Conservation (phyloP, 2,113 vertebrate genomes). For the Orthonyx spaldingii region DNA sequence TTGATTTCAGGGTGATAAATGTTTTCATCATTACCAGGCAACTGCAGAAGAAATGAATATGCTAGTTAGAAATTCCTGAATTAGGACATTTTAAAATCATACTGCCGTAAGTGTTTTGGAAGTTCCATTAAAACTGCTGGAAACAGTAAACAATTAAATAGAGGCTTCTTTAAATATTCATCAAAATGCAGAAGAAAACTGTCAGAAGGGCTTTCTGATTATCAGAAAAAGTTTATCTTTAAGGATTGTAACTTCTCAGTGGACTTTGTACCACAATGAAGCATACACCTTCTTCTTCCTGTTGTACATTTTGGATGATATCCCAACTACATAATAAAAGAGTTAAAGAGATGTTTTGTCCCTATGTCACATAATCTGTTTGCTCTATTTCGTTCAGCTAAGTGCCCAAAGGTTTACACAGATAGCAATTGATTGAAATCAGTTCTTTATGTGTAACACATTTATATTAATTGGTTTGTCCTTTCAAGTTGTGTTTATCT, state of each 20-base stretch:
- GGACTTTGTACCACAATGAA: background rate
- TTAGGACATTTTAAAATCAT: slow-evolving; percentile 37
- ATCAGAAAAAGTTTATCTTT: background rate
- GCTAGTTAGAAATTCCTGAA: slow-evolving; percentile 34
- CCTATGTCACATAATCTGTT: slow-evolving; percentile 4
- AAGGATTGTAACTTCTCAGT: background rate
- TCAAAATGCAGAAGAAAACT: background rate
- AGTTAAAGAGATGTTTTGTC: slow-evolving; percentile 20
- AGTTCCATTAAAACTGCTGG: background rate
- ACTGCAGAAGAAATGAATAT: slow-evolving; percentile 31
- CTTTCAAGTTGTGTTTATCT: slow-evolving; percentile 98
- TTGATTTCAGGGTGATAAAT: slow-evolving; percentile 57
- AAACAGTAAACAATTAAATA: background rate
- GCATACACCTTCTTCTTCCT: background rate
- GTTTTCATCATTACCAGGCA: slow-evolving; percentile 50
- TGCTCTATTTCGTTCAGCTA: slow-evolving; percentile 40
- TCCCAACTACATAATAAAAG: background rate
- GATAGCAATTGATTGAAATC: slow-evolving; percentile 76
- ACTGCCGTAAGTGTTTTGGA: background rate
- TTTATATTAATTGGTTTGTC: slow-evolving; percentile 99
- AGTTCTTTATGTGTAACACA: slow-evolving; percentile 81
- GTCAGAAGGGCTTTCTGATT: background rate
- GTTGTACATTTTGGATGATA: background rate
- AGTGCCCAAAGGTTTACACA: slow-evolving; percentile 65
- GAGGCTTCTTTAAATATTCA: background rate